These are phyloP conservation scores for Rhinoptilus africanus DNA, from an alignment of 2,113 vertebrate species.

Conservation along the genomic window DNA sequence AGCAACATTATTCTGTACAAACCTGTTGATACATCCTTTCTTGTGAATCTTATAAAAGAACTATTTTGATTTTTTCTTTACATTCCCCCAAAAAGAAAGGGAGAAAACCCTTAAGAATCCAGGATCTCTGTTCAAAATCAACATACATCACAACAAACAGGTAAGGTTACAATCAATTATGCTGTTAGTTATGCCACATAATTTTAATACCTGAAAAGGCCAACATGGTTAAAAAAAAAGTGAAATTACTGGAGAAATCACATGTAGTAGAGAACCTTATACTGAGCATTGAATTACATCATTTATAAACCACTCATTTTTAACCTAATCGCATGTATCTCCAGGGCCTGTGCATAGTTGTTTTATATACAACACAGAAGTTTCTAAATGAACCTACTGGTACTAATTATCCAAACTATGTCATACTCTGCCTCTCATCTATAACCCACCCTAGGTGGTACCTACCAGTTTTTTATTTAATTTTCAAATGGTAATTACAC, in stretches of 20 bases:
- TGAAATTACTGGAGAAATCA: not conserved
- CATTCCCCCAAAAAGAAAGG: not conserved
- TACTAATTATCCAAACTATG: not conserved
- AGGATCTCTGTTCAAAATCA: not conserved
- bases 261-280: not conserved
- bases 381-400: not conserved
- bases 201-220: not conserved
- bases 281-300: not conserved
- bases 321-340: not conserved
- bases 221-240: not conserved
- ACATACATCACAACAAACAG: not conserved
- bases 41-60: not conserved
- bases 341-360: not conserved
- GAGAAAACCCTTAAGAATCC: not conserved
- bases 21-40: not conserved
- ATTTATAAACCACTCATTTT: not conserved
- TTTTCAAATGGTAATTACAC: not conserved
- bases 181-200: fast-evolving
- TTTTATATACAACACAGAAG: too few relatives aligned
- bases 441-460: not conserved
- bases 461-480: not conserved
- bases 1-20: not conserved
- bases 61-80: not conserved
- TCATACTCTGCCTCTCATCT: not conserved
- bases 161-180: not conserved